phyloP scores from a whole-genome alignment of 2,797 vertebrate genomes.

The Cynopterus sphinx region DNA sequence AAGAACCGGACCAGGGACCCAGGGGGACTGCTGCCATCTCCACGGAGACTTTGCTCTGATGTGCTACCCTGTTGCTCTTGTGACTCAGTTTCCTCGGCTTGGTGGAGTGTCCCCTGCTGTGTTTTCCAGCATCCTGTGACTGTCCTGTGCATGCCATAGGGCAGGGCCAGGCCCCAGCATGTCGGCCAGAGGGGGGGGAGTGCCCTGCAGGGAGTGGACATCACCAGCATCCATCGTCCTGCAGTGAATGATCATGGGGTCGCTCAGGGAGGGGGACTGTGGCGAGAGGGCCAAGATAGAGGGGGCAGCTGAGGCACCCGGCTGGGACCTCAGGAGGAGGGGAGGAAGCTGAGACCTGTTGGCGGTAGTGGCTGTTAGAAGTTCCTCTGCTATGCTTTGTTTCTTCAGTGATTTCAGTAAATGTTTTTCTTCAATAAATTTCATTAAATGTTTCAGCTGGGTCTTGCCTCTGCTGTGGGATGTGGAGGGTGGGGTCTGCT shows the following conservation, averaged over 20 bases:
- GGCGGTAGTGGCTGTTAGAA: neutral
- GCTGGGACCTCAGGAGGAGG: neutral
- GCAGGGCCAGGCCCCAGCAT: neutral
- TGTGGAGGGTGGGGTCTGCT: neutral
- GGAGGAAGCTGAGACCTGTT: neutral
- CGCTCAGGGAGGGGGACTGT: neutral
- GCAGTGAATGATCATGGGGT: neutral
- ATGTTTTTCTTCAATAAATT: slow-evolving; percentile 46
- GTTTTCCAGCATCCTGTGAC: neutral
- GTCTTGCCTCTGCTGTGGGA: neutral
- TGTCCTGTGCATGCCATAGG: no score
- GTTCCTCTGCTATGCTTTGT: neutral
- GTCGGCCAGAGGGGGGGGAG: neutral
- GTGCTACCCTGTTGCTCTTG: no score
- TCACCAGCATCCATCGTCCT: no score
- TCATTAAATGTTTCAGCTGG: neutral
- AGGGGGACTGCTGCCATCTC: neutral
- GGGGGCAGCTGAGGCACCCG: no score
- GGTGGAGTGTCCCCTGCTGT: neutral
- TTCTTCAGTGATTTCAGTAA: neutral
- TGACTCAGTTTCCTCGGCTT: neutral
- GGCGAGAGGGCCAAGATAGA: no score
- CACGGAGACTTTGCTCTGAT: neutral
- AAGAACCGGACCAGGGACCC: neutral
- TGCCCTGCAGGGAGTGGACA: no score